Conservation (phyloP, 2,113 vertebrate genomes). For the Anhinga rufa region DNA sequence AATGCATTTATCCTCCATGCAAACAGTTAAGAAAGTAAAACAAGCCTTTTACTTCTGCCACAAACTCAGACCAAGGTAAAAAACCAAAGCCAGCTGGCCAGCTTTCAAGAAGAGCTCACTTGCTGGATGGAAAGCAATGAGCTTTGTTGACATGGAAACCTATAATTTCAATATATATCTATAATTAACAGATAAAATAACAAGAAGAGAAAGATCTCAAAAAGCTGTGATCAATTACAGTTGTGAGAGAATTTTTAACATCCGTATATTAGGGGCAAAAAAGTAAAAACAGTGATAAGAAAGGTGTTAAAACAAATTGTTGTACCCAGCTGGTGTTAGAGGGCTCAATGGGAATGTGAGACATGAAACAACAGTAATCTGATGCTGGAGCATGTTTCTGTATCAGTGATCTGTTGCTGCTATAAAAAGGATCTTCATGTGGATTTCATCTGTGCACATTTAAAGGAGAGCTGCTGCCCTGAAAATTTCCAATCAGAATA, state of each 20-base stretch:
- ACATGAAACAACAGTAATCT: neutral
- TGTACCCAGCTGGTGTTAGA: neutral
- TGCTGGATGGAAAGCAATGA: neutral
- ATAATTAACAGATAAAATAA: slow-evolving; percentile 10
- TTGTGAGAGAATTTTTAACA: neutral
- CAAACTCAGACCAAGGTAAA: neutral
- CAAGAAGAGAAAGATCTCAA: neutral
- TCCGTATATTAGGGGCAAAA: neutral
- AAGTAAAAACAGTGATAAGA: neutral
- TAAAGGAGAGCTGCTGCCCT: neutral
- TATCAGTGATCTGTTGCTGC: neutral
- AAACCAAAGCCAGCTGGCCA: neutral
- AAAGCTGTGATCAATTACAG: neutral
- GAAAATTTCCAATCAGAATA: neutral
- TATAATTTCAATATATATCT: neutral
- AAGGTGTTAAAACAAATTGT: neutral
- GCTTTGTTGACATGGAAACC: slow-evolving; percentile 11
- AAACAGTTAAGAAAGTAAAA: neutral
- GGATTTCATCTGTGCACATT: neutral
- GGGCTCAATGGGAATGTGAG: neutral
- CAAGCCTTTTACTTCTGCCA: neutral
- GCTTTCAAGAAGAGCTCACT: neutral
- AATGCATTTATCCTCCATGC: neutral
- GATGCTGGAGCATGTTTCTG: neutral
- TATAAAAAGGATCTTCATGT: neutral